Conservation (phyloP, 1,140 invertebrate species). For the Nomia melanderi region DNA sequence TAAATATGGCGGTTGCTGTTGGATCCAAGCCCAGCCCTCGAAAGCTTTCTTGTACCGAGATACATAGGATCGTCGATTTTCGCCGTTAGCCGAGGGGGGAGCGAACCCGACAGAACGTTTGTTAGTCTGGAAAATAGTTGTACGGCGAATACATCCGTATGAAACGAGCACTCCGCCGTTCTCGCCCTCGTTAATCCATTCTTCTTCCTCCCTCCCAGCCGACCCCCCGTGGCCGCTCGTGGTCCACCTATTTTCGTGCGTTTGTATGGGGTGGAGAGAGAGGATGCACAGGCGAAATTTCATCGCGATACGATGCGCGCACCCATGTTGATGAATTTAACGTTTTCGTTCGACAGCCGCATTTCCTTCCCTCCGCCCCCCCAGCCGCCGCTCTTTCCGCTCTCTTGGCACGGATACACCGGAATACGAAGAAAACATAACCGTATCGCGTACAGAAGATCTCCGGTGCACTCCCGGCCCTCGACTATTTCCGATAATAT, state of each 20-base stretch:
- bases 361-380: neutral
- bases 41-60: conserved; percentile 59
- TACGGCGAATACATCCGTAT: neutral
- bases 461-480: neutral
- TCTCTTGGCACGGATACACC: conserved; percentile 4
- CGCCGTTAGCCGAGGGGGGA: conserved; percentile 18
- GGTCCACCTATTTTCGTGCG: neutral
- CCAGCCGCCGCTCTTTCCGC: too few species aligned
- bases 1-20: conserved; percentile 65
- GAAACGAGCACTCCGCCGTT: neutral
- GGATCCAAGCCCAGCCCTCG: conserved; percentile 57
- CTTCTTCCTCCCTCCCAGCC: neutral
- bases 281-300: neutral
- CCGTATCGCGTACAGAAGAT: conserved; percentile 3
- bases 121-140: conserved; percentile 47
- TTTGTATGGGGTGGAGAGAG: neutral
- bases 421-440: neutral
- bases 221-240: too few species aligned
- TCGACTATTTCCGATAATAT: conserved; percentile 22
- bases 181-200: conserved; percentile 34
- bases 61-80: conserved; percentile 55
- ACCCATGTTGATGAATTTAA: neutral
- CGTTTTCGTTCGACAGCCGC: neutral
- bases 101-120: conserved; percentile 46
- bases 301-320: neutral